Conservation (phyloP, 2,888 invertebrate genomes). For the Dynastes maya region DNA sequence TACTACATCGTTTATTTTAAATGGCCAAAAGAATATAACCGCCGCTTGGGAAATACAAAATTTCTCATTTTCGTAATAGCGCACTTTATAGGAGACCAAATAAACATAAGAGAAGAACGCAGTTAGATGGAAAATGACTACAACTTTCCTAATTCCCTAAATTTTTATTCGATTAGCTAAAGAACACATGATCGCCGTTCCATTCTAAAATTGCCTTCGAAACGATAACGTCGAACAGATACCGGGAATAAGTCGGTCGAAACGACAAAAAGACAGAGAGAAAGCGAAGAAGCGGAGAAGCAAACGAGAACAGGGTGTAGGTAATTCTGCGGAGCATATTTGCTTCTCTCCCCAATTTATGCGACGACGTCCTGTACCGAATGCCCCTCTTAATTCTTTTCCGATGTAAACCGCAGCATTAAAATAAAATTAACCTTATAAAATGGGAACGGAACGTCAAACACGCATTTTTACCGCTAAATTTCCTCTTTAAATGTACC, state of each 20-base stretch:
- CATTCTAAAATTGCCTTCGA: slow-evolving; percentile 37
- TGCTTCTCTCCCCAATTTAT: slow-evolving; percentile 54
- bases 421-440: slow-evolving; percentile 60
- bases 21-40: background rate
- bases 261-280: slow-evolving; percentile 14
- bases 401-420: slow-evolving; percentile 60
- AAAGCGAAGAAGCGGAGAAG: background rate
- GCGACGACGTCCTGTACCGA: slow-evolving; percentile 54
- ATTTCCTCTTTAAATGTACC: slow-evolving; percentile 57
- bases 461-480: slow-evolving; percentile 57
- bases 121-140: slow-evolving; percentile 18
- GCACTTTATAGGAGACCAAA: background rate
- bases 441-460: slow-evolving; percentile 58
- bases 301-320: slow-evolving; percentile 24
- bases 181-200: slow-evolving; percentile 32
- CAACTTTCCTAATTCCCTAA: slow-evolving; percentile 37
- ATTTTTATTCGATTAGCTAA: slow-evolving; percentile 37
- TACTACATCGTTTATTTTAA: background rate
- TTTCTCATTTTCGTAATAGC: background rate
- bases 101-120: slow-evolving; percentile 17
- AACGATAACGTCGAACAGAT: slow-evolving; percentile 33
- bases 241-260: slow-evolving; percentile 32
- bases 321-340: slow-evolving; percentile 39
- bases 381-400: slow-evolving; percentile 60
- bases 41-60: background rate